These are phyloP conservation scores for Merodon equestris DNA, from an alignment of 2,888 invertebrate genomes.

Conservation along the genomic window DNA sequence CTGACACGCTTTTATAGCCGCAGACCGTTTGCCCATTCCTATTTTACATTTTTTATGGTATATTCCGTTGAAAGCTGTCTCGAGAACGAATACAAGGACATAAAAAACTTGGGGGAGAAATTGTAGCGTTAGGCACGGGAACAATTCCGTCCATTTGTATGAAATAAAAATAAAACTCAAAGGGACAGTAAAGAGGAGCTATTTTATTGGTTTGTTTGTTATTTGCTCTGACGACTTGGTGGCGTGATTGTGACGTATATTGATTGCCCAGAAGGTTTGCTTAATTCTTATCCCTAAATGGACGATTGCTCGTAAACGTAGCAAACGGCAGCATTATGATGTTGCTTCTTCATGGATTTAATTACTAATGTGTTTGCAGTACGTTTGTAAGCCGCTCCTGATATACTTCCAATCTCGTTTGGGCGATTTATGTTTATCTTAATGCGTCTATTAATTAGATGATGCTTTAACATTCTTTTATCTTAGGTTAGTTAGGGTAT, in stretches of 20 bases:
- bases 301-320: not conserved
- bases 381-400: not conserved
- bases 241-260: not conserved
- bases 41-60: not conserved
- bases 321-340: not conserved
- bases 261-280: conserved; percentile 17
- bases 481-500: no score
- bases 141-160: conserved; percentile 21
- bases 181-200: not conserved
- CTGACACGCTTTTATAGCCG: conserved; percentile 41
- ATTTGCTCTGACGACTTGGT: not conserved
- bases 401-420: not conserved
- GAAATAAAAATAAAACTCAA: conserved; percentile 32
- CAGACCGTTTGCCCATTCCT: not conserved
- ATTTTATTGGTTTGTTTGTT: conserved; percentile 10
- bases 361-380: not conserved
- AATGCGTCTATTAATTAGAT: not conserved
- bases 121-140: conserved; percentile 6
- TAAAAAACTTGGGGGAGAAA: not conserved
- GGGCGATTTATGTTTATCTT: not conserved
- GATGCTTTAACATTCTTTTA: not conserved
- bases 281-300: not conserved
- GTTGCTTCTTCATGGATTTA: not conserved
- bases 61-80: conserved; percentile 16
- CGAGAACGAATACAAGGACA: not conserved